These are phyloP conservation scores for Ischnus inquisitorius DNA, from an alignment of 2,888 invertebrate genomes.

Conservation along the genomic window DNA sequence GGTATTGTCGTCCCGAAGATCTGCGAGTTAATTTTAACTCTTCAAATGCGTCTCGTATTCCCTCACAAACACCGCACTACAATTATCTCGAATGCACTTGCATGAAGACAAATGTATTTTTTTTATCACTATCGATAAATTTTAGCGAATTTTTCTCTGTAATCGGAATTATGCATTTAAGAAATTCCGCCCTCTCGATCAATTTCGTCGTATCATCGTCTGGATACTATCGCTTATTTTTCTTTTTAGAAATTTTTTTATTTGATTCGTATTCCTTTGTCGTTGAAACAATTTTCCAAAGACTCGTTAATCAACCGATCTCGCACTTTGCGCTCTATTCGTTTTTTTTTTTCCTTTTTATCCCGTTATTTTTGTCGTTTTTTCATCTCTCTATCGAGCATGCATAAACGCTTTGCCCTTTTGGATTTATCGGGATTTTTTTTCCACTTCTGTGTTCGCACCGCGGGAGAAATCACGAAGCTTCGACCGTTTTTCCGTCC, in stretches of 20 bases:
- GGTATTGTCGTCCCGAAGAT: not conserved
- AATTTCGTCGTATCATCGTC: conserved; percentile 25
- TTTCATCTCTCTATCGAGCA: not conserved
- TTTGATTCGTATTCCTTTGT: too few species aligned
- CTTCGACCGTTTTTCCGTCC: not conserved
- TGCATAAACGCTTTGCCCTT: not conserved
- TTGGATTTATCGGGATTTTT: not conserved
- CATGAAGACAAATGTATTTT: not conserved
- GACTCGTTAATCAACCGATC: conserved; percentile 51
- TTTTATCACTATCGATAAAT: not conserved
- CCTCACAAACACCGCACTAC: not conserved
- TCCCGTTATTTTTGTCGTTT: conserved; percentile 19
- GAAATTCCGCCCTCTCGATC: conserved; percentile 47
- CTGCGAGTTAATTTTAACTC: not conserved
- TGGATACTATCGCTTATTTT: not conserved
- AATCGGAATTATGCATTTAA: conserved; percentile 5
- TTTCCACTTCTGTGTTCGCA: conserved; percentile 18
- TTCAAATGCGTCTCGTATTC: not conserved
- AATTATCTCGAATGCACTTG: not conserved
- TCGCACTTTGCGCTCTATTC: conserved; percentile 8
- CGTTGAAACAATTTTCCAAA: conserved; percentile 39
- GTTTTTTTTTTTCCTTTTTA: conserved; percentile 18
- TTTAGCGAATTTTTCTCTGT: not conserved
- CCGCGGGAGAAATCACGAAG: conserved; percentile 33
- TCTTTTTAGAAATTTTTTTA: not conserved